Evolutionary conservation across 2,113 vertebrate species (phyloP).

Genomic region (Bufo bufo): DNA sequence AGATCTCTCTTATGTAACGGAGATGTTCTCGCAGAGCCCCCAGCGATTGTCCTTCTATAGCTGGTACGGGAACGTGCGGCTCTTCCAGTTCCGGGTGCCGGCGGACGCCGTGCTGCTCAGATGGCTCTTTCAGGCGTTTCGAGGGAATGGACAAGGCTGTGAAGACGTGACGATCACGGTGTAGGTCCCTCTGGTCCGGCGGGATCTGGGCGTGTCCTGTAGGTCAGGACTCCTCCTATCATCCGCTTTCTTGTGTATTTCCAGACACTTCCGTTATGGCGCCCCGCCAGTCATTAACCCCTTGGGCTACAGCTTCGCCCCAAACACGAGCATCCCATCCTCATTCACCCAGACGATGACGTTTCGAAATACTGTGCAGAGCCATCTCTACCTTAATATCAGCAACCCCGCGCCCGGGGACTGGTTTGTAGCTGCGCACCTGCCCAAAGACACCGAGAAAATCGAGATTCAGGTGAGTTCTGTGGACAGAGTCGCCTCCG

Average conservation of each 20-base stretch:
- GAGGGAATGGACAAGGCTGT: conserved; percentile 75
- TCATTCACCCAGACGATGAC: conserved; percentile 75
- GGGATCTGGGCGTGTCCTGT: too few relatives aligned
- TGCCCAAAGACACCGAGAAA: conserved; percentile 86
- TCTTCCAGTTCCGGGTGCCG: conserved; percentile 89
- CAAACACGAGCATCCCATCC: conserved; percentile 70
- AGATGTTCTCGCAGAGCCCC: conserved; percentile 84
- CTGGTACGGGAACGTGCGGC: conserved; percentile 86
- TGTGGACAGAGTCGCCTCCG: neutral
- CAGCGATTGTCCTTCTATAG: conserved; percentile 89
- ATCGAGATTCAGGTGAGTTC: conserved; percentile 88
- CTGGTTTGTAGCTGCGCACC: conserved; percentile 90
- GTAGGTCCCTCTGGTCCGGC: conserved; percentile 69
- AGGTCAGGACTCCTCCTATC: neutral
- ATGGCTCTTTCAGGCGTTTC: conserved; percentile 84
- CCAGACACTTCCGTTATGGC: conserved; percentile 84
- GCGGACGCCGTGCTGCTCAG: conserved; percentile 81
- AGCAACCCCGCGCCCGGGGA: conserved; percentile 82
- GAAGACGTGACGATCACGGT: conserved; percentile 78
- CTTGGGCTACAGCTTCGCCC: conserved; percentile 76
- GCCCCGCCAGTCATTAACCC: conserved; percentile 94
- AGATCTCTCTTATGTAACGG: conserved; percentile 77
- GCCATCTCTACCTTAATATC: conserved; percentile 80
- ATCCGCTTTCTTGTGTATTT: neutral
- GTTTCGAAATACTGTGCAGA: conserved; percentile 64